Evolutionary conservation across 2,113 vertebrate species (phyloP).

Genomic region (Pterocles orientalis): DNA sequence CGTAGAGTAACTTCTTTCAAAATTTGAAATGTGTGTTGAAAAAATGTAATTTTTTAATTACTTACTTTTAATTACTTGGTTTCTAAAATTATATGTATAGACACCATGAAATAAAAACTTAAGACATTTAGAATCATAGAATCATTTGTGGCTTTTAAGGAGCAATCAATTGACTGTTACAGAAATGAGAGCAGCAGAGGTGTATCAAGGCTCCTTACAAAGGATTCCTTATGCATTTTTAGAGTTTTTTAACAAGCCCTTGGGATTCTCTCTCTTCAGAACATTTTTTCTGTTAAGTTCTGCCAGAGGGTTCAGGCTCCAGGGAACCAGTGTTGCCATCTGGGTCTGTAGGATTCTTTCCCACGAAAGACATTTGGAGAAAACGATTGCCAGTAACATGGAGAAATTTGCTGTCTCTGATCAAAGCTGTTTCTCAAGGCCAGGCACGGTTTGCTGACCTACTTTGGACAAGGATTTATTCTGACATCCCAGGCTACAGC

Average conservation of each 20-base stretch:
- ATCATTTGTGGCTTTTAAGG: background rate
- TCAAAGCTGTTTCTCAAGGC: background rate
- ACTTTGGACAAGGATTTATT: constrained; percentile 30
- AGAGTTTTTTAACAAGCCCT: background rate
- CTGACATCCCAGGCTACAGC: background rate
- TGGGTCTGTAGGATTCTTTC: background rate
- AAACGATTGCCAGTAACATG: background rate
- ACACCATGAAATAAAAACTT: background rate
- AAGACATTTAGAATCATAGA: background rate
- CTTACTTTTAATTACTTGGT: background rate
- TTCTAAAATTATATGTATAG: background rate
- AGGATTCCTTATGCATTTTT: background rate
- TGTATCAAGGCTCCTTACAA: background rate
- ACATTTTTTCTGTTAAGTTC: background rate
- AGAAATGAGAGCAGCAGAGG: background rate
- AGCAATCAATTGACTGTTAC: background rate
- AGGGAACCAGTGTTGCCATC: background rate
- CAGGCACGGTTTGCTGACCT: background rate
- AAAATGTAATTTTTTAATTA: background rate
- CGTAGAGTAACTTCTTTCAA: background rate
- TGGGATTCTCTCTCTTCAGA: background rate
- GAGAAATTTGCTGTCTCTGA: background rate
- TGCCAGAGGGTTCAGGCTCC: background rate
- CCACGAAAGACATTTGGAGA: background rate
- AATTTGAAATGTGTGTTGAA: background rate